Evolutionary conservation across 2,797 vertebrate species (phyloP), one percentile per base, ranked within the genome.

Genomic region (Myotis planiceps): DNA sequence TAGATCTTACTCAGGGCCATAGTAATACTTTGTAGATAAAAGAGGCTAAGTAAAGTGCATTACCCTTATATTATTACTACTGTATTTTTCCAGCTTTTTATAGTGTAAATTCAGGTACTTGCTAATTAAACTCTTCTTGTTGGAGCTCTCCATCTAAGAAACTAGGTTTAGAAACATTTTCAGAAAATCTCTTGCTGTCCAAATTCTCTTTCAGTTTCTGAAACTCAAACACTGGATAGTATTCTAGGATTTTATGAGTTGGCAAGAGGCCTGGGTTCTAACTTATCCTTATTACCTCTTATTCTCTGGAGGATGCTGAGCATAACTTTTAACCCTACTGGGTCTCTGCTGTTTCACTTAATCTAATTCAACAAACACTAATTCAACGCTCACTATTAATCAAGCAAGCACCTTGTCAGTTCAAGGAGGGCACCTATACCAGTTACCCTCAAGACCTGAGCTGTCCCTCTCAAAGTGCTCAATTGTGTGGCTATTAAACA

Each of bases 171-270:
- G 42, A 58, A 93, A 90, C 9, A 49, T 58, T 84, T 95, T 60
- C 60, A 92, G 60, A 78, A 92, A 88, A 82, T 32, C 15, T 27
- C 39, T 66, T 82, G 34, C 63, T 79, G 15, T 79, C 23, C 88
- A 92, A 79, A 83, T 63, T 79, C 37, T 83, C 19, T 71, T 88
- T 82, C 51, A 12, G 89, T 72, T 93, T 79, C 78, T 55, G 71
- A 92, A 97, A 92, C 42, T 19, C 68, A 81, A 82, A 88, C 27
- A 72, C 42, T 45, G 23, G 15, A 51, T 49, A 53, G 15, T 71
- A 29, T 89, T 83, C 9, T 76, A 76, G 27, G 47, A 78, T 29
- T 75, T 79, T 39, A 47, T 65, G 49, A 18, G 49, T 39, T 92
- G 65, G 51, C 81, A 69, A 58, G 63, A 81, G 9, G 23, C 53